phyloP scores from a whole-genome alignment of 37 sponge, comb jelly and placozoan species.

The Beroe ovata region DNA sequence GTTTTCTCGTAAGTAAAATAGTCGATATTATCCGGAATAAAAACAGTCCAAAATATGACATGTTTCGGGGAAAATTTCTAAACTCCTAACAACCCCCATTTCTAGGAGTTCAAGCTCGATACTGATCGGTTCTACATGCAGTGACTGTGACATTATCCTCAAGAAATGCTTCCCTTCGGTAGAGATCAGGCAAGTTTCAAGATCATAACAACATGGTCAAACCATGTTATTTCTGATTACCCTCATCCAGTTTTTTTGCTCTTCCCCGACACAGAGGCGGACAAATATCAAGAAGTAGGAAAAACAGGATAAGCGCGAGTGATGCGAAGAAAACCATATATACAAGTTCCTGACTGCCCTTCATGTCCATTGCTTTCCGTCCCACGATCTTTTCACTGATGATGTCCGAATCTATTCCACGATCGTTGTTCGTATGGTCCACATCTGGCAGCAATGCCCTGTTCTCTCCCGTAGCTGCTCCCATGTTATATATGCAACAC shows the following conservation, averaged over 20 bases:
- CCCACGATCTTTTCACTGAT: not conserved
- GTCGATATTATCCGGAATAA: not conserved
- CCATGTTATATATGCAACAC: too few relatives aligned
- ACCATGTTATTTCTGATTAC: too few relatives aligned
- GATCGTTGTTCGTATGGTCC: too few relatives aligned
- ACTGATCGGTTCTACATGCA: conserved; percentile 15
- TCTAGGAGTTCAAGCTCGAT: conserved; percentile 4
- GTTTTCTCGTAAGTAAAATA: conserved; percentile 22
- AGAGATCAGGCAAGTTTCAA: conserved; percentile 1
- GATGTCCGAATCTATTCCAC: too few relatives aligned
- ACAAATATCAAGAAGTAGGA: not conserved
- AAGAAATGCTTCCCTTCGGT: conserved; percentile 30
- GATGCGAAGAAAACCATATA: not conserved
- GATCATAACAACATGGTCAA: too few relatives aligned
- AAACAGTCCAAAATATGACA: not conserved
- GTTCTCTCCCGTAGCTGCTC: too few relatives aligned
- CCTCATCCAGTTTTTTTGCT: not conserved
- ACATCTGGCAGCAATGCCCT: too few relatives aligned
- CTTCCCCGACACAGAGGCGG: not conserved
- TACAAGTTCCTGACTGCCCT: not conserved
- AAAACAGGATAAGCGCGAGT: not conserved
- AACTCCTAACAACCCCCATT: too few relatives aligned
- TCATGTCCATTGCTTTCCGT: not conserved
- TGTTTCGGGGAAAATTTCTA: too few relatives aligned
- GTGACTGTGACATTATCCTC: not conserved